These are phyloP conservation scores for Pygoscelis adeliae DNA, from an alignment of 2,113 vertebrate species.

Conservation along the genomic window DNA sequence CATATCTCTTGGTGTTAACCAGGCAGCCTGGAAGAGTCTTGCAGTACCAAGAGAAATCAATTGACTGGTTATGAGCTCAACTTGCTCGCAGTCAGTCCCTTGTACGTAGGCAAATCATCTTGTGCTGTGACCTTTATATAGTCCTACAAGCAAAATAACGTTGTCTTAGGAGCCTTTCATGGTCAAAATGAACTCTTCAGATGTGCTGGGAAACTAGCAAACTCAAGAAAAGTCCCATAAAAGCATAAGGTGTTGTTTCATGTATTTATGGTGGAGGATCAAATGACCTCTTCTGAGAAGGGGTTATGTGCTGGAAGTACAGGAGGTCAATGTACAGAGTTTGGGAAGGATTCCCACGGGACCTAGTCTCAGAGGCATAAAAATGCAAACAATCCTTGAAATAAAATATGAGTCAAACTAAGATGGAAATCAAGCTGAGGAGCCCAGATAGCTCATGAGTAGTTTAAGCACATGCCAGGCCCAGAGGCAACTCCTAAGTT, in stretches of 20 bases:
- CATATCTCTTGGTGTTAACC: neutral
- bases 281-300: slow-evolving; percentile 16
- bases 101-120: neutral
- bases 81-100: neutral
- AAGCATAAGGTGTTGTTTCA: neutral
- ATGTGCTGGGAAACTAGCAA: neutral
- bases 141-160: neutral
- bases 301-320: slow-evolving; percentile 3
- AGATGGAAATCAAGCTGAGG: slow-evolving; percentile 55
- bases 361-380: slow-evolving; percentile 54
- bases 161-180: neutral
- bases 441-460: slow-evolving; percentile 29
- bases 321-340: neutral
- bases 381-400: slow-evolving; percentile 64
- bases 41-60: neutral
- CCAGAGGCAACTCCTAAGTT: slow-evolving; percentile 45
- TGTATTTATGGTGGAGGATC: neutral
- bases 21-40: neutral
- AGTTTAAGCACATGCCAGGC: slow-evolving; percentile 51
- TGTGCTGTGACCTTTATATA: neutral
- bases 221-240: neutral
- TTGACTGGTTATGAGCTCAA: neutral
- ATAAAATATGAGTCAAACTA: slow-evolving; percentile 58
- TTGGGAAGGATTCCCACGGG: slow-evolving; percentile 63
- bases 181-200: neutral